Evolutionary conservation across 2,888 invertebrate genomes (phyloP).

Genomic region (Teinopalpus imperialis): DNA sequence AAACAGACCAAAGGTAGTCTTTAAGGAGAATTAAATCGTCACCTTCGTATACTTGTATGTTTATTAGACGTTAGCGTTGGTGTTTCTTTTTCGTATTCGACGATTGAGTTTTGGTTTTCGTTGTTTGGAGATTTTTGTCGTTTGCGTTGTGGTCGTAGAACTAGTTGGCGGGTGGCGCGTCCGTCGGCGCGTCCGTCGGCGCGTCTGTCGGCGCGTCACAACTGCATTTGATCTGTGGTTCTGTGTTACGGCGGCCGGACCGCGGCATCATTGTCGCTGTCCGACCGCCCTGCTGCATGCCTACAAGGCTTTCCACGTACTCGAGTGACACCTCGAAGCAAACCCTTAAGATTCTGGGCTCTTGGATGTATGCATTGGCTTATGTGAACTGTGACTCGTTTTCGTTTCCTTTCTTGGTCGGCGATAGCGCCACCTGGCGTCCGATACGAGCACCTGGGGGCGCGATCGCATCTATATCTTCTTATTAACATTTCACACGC

Average conservation of each 20-base stretch:
- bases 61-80: conserved; percentile 78
- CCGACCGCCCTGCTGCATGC: conserved; percentile 76
- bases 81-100: conserved; percentile 76
- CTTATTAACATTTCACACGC: conserved; percentile 34
- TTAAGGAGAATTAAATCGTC: conserved; percentile 81
- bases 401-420: conserved; percentile 81
- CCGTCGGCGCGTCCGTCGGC: no score
- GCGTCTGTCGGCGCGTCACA: no score
- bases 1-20: conserved; percentile 88
- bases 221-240: conserved; percentile 82
- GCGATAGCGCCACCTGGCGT: conserved; percentile 63
- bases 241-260: conserved; percentile 58
- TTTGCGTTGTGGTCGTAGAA: conserved; percentile 79
- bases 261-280: conserved; percentile 42
- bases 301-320: conserved; percentile 78
- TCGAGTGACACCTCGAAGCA: conserved; percentile 76
- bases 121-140: conserved; percentile 60
- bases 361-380: conserved; percentile 82
- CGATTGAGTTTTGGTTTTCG: conserved; percentile 68
- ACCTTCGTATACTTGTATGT: conserved; percentile 82
- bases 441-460: conserved; percentile 58
- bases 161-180: conserved; percentile 77
- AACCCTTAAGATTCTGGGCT: conserved; percentile 82
- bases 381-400: conserved; percentile 82
- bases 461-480: conserved; percentile 76